Evolutionary conservation across 2,113 vertebrate species (phyloP), one percentile per base, ranked within the genome.

Genomic region (Paralichthys olivaceus): DNA sequence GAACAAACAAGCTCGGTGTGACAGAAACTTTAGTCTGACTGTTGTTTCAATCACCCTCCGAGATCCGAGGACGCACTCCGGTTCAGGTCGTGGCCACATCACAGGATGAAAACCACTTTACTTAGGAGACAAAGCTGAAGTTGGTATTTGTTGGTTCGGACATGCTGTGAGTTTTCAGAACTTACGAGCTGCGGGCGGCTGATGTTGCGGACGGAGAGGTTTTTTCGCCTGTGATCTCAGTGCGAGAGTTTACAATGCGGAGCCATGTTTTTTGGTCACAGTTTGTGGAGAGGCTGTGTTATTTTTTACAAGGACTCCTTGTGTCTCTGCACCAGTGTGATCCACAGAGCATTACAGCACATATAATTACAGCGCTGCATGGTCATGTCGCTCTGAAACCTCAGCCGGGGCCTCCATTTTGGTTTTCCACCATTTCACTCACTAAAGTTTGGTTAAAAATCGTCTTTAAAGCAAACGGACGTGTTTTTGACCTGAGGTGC

Each of bases 321-420:
- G 56, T 73, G 84, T 87, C 72, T 68, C 7, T 67, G 72, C 63
- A 64, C 81, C 81, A 80, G 86, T 84, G 19, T 59, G 64, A 87
- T 88, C 90, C 79, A 59, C 87, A 89, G 81, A 81, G 85, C 87
- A 90, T 93, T 93, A 94, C 78, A 47, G 78, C 80, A 86, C 81
- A 65, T 93, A 81, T 93, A 93, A 93, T 94, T 92, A 94, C 89
- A 69, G 83, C 73, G 3, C 77, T 68, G 86, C 90, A 86, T 85
- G 92, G 91, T 93, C 91, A 90, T 91, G 92, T 92, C 86, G 74
- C 83, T 84, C 70, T 75, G 61, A 90, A 92, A 93, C 92, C 93
- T 93, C 91, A 93, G 86, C 78, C 78, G 80, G 77, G 74, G 19
- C 88, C 81, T 90, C 90, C 90, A 91, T 86, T 89, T 92, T 91